These are phyloP conservation scores for Palaemon carinicauda DNA, from an alignment of 1,140 invertebrate genomes.

Conservation along the genomic window DNA sequence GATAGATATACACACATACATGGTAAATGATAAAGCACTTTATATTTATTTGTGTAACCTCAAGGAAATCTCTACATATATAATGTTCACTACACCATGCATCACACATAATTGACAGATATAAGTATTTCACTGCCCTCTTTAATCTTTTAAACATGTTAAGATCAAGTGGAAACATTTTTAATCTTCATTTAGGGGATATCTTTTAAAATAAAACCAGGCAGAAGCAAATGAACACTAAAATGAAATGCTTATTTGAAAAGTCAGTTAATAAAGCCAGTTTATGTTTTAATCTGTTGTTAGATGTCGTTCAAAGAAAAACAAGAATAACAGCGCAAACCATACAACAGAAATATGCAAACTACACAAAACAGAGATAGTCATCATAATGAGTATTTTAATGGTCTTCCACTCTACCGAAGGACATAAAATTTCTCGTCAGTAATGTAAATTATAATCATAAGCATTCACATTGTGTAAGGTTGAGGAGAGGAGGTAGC, in stretches of 20 bases:
- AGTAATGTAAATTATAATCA: no score
- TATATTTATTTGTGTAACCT: no score
- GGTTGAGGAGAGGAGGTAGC: no score
- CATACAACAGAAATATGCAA: constrained; percentile 18
- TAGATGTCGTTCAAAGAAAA: no score
- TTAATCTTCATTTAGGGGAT: no score
- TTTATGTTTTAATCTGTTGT: no score
- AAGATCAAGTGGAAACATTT: neutral
- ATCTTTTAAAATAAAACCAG: no score
- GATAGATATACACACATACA: neutral
- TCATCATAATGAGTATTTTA: neutral
- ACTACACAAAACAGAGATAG: neutral
- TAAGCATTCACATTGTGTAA: no score
- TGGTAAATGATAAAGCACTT: no score
- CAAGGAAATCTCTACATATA: no score
- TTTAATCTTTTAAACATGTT: neutral
- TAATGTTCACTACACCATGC: neutral
- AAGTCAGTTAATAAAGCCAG: neutral
- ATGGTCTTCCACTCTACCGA: no score
- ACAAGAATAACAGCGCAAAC: constrained; percentile 9
- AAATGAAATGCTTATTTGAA: neutral
- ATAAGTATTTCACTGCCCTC: constrained; percentile 43
- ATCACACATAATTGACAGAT: constrained; percentile 45
- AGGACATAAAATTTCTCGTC: no score
- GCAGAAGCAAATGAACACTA: neutral